These are phyloP conservation scores for Rousettus leschenaultii DNA, from an alignment of 2,113 vertebrate genomes.

Conservation along the genomic window DNA sequence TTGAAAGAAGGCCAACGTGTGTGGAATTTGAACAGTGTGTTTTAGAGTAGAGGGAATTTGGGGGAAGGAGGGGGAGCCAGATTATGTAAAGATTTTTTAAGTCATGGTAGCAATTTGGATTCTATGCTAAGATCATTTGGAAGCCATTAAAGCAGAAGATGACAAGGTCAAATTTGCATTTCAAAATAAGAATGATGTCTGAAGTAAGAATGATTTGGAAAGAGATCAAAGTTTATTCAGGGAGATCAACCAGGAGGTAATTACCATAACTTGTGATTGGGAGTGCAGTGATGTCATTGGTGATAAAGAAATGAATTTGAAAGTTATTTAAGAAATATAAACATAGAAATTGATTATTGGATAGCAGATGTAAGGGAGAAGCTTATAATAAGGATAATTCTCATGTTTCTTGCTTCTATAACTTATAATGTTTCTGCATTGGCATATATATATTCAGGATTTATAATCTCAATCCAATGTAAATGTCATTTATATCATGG, in stretches of 20 bases:
- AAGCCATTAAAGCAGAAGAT: neutral
- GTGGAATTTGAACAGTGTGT: neutral
- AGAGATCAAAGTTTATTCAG: neutral
- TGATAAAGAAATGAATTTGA: neutral
- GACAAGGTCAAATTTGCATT: slow-evolving; percentile 22
- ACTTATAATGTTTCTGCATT: neutral
- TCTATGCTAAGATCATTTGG: slow-evolving; percentile 14
- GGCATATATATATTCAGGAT: neutral
- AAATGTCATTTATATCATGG: neutral
- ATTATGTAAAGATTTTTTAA: neutral
- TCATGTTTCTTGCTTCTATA: neutral
- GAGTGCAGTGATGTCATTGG: neutral
- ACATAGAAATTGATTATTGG: neutral
- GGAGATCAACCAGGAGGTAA: neutral
- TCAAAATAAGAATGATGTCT: neutral
- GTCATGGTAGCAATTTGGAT: neutral
- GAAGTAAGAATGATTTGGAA: neutral
- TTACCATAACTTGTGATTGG: neutral
- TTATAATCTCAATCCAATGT: neutral
- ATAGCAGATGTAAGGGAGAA: neutral
- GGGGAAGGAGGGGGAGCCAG: neutral
- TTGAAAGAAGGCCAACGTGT: neutral
- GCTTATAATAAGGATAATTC: neutral
- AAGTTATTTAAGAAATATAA: neutral
- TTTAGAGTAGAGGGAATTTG: neutral